Base-by-base conservation (phyloP, 1,140 invertebrate species). In the Dryas iulia region DNA sequence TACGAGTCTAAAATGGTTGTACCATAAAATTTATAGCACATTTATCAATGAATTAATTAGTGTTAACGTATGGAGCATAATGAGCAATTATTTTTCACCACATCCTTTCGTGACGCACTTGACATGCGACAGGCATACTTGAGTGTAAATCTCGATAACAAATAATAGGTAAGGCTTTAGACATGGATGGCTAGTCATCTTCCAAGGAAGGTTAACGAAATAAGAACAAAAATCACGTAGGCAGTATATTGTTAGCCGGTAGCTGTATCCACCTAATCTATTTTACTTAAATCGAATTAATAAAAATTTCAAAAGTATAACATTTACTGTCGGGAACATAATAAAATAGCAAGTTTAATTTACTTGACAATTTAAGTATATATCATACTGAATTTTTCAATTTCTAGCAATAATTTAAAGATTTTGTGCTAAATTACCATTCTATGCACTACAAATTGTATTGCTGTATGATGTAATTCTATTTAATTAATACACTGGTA, bases 201-300 rank as follows among this genome's bases (percentile, higher is more conserved):
- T 76, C 75, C 73, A 69, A 83, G 74, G 79, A 80, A 85, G 80
- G 83, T 83, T 78, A 72, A 76, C 72, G 74, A 47, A 47, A 47
- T 18, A 47, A 69, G 59, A 67, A 71, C 72, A 76, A 70, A 57
- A 72, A 71, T 76, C 78, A 80, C 79, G 81, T 83, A 77, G 58
- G 60, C 75, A 21, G 8, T 0, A 10, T 21, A 31, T 7, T 31
- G 39, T 21, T 6, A 21, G 10, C 39, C 39, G 14, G 14, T 18
- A 18, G 18, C n/a, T n/a, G n/a, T n/a, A n/a, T 47, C 10, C 5
- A 10, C 21, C 8, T 7, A 47, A n/a, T 10, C 18, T n/a, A n/a
- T n/a, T n/a, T n/a, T n/a, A n/a, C n/a, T n/a, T n/a, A n/a, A n/a
- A n/a, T n/a, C n/a, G n/a, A n/a, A n/a, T n/a, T n/a, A n/a, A n/a